phyloP scores from a whole-genome alignment of 2,797 vertebrate species.

The Babyrousa celebensis region DNA sequence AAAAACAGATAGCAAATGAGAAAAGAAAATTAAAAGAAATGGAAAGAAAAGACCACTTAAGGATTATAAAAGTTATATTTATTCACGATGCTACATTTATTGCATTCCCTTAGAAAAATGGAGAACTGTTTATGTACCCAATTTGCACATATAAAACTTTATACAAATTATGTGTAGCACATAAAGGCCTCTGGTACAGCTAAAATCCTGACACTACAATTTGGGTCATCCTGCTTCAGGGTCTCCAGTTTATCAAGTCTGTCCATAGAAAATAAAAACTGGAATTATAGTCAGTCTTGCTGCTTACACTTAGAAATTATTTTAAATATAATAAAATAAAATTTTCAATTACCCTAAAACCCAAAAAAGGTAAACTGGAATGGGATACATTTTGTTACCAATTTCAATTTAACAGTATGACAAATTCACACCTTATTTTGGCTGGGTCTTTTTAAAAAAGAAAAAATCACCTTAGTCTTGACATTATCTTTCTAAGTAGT shows the following conservation, averaged over 20 bases:
- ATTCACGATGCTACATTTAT: constrained; percentile 89
- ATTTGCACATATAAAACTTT: constrained; percentile 88
- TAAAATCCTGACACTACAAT: constrained; percentile 77
- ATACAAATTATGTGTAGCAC: constrained; percentile 86
- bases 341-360: constrained; percentile 83
- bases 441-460: constrained; percentile 70
- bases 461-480: constrained; percentile 73
- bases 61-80: constrained; percentile 89
- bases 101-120: constrained; percentile 89
- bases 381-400: constrained; percentile 74
- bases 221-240: constrained; percentile 78
- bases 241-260: constrained; percentile 84
- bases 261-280: constrained; percentile 84
- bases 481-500: constrained; percentile 81
- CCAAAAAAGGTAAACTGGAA: constrained; percentile 80
- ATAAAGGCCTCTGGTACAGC: constrained; percentile 84
- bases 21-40: constrained; percentile 68
- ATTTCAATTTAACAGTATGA: constrained; percentile 78
- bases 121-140: constrained; percentile 85
- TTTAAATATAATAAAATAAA: constrained; percentile 87
- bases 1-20: constrained; percentile 42
- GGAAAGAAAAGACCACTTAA: constrained; percentile 85
- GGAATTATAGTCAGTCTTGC: constrained; percentile 78
- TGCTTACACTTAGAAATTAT: constrained; percentile 82
- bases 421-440: constrained; percentile 77